Conservation (phyloP, 1,140 invertebrate species). For the Nasonia giraulti region DNA sequence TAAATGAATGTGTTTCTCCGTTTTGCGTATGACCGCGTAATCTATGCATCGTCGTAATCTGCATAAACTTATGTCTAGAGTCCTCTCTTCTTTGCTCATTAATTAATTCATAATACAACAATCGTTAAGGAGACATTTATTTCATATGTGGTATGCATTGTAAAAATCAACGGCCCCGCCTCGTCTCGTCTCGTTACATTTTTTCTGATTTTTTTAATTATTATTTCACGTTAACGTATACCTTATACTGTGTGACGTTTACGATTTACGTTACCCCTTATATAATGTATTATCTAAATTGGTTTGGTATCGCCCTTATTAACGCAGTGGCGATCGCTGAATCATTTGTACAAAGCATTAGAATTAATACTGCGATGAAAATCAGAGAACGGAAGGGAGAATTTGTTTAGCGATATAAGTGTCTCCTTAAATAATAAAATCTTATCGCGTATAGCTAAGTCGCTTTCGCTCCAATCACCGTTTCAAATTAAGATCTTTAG, state of each 20-base stretch:
- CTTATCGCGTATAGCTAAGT: conserved; percentile 33
- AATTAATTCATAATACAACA: conserved; percentile 45
- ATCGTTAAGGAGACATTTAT: conserved; percentile 51
- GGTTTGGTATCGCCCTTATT: neutral
- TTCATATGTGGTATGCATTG: conserved; percentile 3
- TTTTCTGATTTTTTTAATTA: neutral
- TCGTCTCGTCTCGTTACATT: neutral
- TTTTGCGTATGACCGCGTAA: conserved; percentile 8
- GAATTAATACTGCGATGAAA: conserved; percentile 34
- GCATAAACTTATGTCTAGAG: conserved; percentile 45
- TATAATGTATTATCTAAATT: conserved; percentile 20
- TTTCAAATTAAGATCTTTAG: conserved; percentile 38
- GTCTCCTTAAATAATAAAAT: conserved; percentile 52
- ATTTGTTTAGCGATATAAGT: conserved; percentile 34
- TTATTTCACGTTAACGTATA: conserved; percentile 8
- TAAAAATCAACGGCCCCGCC: conserved; percentile 11
- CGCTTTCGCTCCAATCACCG: conserved; percentile 27
- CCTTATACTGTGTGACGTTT: neutral
- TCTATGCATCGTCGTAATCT: conserved; percentile 37
- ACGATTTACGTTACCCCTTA: conserved; percentile 1
- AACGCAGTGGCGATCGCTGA: conserved; percentile 14
- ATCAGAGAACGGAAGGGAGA: neutral
- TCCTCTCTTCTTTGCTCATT: conserved; percentile 35
- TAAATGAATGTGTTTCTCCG: neutral
- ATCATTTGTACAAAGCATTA: conserved; percentile 34